Evolutionary conservation across 2,113 vertebrate species (phyloP).

Genomic region (Bucco capensis): DNA sequence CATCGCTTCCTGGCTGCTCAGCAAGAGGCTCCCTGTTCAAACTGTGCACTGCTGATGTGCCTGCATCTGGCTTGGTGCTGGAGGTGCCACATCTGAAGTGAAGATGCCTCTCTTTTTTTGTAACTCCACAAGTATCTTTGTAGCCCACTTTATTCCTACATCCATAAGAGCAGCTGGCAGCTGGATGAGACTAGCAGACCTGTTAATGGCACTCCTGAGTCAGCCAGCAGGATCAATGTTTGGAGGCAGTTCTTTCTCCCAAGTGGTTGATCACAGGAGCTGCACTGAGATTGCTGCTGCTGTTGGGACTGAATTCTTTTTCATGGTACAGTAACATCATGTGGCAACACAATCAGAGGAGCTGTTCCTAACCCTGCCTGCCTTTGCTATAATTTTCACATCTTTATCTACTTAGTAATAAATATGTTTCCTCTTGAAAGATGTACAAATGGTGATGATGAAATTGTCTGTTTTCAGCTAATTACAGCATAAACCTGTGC

Average conservation of each 20-base stretch:
- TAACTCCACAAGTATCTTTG: background rate
- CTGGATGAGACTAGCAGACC: background rate
- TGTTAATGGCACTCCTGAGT: background rate
- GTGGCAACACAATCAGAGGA: background rate
- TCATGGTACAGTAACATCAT: background rate
- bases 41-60: accelerated
- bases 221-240: background rate
- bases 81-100: background rate
- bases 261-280: background rate
- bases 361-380: background rate
- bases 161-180: background rate
- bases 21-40: background rate
- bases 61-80: background rate
- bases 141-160: background rate
- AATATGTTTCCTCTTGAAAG: background rate
- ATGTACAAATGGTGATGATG: background rate
- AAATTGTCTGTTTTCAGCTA: background rate
- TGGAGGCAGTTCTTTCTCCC: background rate
- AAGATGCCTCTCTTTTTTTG: background rate
- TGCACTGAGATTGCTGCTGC: background rate
- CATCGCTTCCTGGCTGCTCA: background rate
- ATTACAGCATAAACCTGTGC: background rate
- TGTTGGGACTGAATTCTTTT: background rate
- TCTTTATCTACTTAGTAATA: background rate
- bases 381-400: conserved; percentile 20